These are phyloP conservation scores for Sylvia borin DNA, from an alignment of 2,797 vertebrate genomes.

Conservation along the genomic window DNA sequence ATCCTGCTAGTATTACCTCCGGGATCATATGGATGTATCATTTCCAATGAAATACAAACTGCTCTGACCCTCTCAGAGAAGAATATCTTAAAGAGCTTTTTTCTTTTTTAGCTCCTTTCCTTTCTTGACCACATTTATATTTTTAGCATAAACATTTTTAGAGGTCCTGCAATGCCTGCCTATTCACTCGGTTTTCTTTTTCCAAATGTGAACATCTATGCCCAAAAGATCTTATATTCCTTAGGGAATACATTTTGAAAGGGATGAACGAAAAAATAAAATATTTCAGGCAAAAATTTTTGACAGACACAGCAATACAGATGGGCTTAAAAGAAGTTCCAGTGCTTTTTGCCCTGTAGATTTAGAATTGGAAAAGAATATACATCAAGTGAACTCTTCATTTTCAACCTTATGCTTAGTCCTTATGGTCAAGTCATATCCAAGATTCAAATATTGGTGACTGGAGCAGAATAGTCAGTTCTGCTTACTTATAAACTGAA, in stretches of 20 bases:
- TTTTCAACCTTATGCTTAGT: not conserved
- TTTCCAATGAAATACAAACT: not conserved
- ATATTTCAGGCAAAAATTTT: not conserved
- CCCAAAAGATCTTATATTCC: not conserved
- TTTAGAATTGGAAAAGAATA: not conserved
- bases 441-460: not conserved
- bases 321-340: not conserved
- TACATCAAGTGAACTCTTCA: not conserved
- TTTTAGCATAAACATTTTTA: not conserved
- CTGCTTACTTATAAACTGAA: not conserved
- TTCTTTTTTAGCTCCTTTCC: not conserved
- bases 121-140: not conserved
- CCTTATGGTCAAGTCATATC: not conserved
- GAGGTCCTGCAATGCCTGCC: not conserved
- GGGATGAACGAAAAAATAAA: not conserved
- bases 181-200: not conserved
- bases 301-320: not conserved
- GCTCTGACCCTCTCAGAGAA: not conserved
- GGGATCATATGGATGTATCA: not conserved
- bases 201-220: not conserved
- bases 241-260: not conserved
- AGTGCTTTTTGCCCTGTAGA: not conserved
- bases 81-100: not conserved
- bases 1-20: not conserved
- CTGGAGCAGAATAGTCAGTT: not conserved